Base-by-base conservation (phyloP, 2,888 invertebrate genomes). In the Yponomeuta cagnagella region DNA sequence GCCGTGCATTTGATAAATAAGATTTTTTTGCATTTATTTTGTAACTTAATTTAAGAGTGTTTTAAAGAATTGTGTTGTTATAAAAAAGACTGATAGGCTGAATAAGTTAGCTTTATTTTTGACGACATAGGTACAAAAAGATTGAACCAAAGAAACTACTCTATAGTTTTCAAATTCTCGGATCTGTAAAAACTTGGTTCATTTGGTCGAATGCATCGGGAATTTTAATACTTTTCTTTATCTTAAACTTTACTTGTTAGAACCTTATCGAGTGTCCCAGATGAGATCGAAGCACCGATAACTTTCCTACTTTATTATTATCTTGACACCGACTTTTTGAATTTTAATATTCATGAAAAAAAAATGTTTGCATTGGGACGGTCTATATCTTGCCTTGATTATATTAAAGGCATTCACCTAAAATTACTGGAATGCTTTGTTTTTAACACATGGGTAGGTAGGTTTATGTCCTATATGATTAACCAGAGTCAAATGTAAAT, bases 211-310 rank as follows among this genome's bases (percentile, higher is more conserved):
- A 89, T 90, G 90, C 90, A 89, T 84, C 79, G 83, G 81, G 91
- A 91, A 91, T 92, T 89, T 89, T 89, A 91, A 90, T 89, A 85
- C 86, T 82, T 84, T 85, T 81, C 85, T 85, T 84, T 86, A 85
- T 85, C 84, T 85, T 83, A 80, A 88, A 87, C 86, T 89, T 83
- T 84, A 84, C 85, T 89, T 85, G 85, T 85, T 87, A 86, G 80
- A 79, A 82, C 79, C 81, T 83, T 81, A 82, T 83, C 81, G 80
- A 78, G 76, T 78, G 77, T 78, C 78, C 74, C 75, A 77, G 74
- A 77, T 79, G 76, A 77, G 48, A 75, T 76, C 75, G 75, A 74
- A 74, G 75, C 72, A 33, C 75, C 75, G 76, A 73, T 75, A 73
- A 75, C 74, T 76, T 78, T 77, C 71, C 23, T 52, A 70, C 63